Conservation (phyloP, 2,888 invertebrate genomes). For the Scaptomyza caliginosa region DNA sequence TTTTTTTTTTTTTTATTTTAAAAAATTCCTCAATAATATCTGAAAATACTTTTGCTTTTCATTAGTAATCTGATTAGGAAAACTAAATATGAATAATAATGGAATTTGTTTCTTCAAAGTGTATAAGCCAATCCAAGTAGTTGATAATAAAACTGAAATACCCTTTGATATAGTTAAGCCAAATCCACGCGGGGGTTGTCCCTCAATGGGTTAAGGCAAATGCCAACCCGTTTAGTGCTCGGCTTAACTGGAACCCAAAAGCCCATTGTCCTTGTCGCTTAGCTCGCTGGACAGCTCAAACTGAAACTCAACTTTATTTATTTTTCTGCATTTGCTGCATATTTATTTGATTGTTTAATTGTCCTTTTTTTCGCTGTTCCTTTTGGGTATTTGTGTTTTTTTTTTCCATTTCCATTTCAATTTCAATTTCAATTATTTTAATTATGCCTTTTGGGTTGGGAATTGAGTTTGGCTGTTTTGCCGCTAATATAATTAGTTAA, state of each 20-base stretch:
- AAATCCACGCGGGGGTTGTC: constrained; percentile 42
- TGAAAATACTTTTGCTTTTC: no score
- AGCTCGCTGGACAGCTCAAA: constrained; percentile 17
- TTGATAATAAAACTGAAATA: neutral
- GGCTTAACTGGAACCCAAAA: constrained; percentile 40
- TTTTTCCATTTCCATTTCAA: constrained; percentile 39
- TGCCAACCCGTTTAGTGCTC: constrained; percentile 45
- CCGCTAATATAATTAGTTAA: constrained; percentile 69
- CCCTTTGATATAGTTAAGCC: neutral
- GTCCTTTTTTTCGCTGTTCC: constrained; percentile 44
- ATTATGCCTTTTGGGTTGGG: constrained; percentile 51
- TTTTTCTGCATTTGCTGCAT: constrained; percentile 36
- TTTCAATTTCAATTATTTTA: constrained; percentile 68
- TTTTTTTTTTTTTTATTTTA: no score
- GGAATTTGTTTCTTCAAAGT: no score
- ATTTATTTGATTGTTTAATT: constrained; percentile 74
- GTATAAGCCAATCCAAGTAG: no score
- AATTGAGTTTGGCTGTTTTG: constrained; percentile 27
- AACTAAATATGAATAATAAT: no score
- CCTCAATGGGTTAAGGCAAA: constrained; percentile 35
- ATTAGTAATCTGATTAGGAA: no score
- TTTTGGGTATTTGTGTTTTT: constrained; percentile 26
- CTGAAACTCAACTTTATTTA: neutral
- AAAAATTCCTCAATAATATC: no score
- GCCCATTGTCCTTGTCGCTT: constrained; percentile 45